A percentile compares a stretch with the other conserved stretches of the same genome.
Conservation (phyloP, 2,888 invertebrate genomes). For the Netelia inedita region DNA sequence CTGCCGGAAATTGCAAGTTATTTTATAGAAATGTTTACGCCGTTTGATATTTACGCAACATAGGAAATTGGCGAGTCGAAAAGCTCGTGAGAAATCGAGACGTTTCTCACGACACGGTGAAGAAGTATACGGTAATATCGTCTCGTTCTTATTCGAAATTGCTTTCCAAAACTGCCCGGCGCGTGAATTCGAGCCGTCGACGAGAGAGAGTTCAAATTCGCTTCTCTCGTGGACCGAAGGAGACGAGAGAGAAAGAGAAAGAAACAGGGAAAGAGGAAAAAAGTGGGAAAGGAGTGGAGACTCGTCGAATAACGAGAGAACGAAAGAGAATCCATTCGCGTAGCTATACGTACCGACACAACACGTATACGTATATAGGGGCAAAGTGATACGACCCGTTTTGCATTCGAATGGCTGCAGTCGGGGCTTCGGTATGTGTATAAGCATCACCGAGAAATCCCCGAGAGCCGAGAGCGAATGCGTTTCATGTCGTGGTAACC, state of each 20-base stretch:
- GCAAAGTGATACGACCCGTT: conserved; percentile 79
- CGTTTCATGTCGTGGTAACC: conserved; percentile 47
- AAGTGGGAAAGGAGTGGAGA: conserved; percentile 20
- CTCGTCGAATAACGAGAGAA: conserved; percentile 48
- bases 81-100: conserved; percentile 49
- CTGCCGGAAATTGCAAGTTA: background rate
- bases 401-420: conserved; percentile 77
- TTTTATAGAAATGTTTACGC: background rate
- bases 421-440: conserved; percentile 66
- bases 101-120: conserved; percentile 32
- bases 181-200: conserved; percentile 38
- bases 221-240: conserved; percentile 20
- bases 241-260: conserved; percentile 9
- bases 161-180: conserved; percentile 36
- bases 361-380: conserved; percentile 33
- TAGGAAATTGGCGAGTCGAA: background rate
- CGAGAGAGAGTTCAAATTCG: conserved; percentile 19
- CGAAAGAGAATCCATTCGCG: conserved; percentile 60
- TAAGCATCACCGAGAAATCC: conserved; percentile 69
- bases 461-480: conserved; percentile 61
- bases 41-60: background rate
- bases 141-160: conserved; percentile 47
- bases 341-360: background rate
- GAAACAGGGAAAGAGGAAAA: conserved; percentile 12
- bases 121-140: background rate